Conservation (phyloP, 2,113 vertebrate genomes). For the Panthera leo region DNA sequence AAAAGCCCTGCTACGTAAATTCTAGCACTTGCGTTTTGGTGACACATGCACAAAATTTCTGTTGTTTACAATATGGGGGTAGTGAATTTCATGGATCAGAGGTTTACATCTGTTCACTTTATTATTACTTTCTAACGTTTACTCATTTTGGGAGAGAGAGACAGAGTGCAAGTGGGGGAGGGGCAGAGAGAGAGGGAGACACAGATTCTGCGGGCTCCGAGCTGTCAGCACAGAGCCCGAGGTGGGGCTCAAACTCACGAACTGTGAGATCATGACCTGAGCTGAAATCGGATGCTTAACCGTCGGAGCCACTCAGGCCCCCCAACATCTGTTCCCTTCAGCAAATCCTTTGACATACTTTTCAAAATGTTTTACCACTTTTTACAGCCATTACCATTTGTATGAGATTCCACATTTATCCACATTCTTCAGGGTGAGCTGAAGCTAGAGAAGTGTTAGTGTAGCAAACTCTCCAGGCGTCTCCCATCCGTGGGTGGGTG, state of each 20-base stretch:
- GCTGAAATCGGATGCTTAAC: too few relatives aligned
- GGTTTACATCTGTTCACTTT: background rate
- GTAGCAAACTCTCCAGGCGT: background rate
- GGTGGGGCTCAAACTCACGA: too few relatives aligned
- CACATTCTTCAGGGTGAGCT: background rate
- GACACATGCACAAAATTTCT: background rate
- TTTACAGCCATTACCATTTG: background rate
- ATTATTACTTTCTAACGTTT: too few relatives aligned
- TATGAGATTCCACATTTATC: background rate
- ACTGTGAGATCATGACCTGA: too few relatives aligned
- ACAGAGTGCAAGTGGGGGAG: too few relatives aligned
- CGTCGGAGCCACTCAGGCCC: too few relatives aligned
- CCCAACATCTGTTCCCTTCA: too few relatives aligned
- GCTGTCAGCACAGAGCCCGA: too few relatives aligned
- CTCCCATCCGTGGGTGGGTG: background rate
- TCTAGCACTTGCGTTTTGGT: background rate
- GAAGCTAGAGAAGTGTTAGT: background rate
- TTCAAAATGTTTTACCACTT: background rate
- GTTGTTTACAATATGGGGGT: background rate
- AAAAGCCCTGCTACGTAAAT: background rate
- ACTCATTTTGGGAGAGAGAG: too few relatives aligned
- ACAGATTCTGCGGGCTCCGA: too few relatives aligned
- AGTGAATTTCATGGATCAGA: background rate
- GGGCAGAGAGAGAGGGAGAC: too few relatives aligned
- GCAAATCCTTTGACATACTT: background rate